Evolutionary conservation across 2,113 vertebrate species (phyloP).

Genomic region (Syngnathus floridae): DNA sequence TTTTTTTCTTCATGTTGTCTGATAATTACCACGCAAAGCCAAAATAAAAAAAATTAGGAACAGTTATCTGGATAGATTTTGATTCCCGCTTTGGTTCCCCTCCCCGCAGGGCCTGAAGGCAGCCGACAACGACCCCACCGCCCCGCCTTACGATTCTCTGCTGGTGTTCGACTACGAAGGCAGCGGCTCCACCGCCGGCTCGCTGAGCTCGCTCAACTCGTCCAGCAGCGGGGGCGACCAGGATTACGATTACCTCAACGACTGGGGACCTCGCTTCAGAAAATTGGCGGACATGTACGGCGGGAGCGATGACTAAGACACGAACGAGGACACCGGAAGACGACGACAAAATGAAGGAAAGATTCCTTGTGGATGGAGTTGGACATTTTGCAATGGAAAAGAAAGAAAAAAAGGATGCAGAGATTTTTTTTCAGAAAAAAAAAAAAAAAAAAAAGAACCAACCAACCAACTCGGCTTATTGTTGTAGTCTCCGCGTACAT

Average conservation of each 20-base stretch:
- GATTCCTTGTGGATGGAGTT: conserved; percentile 67
- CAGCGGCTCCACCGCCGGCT: conserved; percentile 92
- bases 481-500: conserved; percentile 95
- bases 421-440: conserved; percentile 38
- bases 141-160: conserved; percentile 95
- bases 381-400: conserved; percentile 79
- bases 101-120: conserved; percentile 87
- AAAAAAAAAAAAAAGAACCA: conserved; percentile 23
- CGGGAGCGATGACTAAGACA: conserved; percentile 84
- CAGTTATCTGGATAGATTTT: not conserved
- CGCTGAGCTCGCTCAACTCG: conserved; percentile 95
- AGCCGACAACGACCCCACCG: conserved; percentile 93
- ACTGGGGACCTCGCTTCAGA: conserved; percentile 97
- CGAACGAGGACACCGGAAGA: conserved; percentile 20
- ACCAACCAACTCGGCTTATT: conserved; percentile 91
- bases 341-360: conserved; percentile 33
- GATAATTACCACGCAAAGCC: too few relatives aligned
- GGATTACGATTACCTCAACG: conserved; percentile 99
- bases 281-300: conserved; percentile 99
- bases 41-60: too few relatives aligned
- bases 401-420: conserved; percentile 50
- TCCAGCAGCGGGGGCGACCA: conserved; percentile 97
- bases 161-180: conserved; percentile 98
- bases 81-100: conserved; percentile 16
- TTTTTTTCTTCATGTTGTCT: too few relatives aligned